Conservation (phyloP, 2,797 vertebrate species). For the Neostethus bicornis region DNA sequence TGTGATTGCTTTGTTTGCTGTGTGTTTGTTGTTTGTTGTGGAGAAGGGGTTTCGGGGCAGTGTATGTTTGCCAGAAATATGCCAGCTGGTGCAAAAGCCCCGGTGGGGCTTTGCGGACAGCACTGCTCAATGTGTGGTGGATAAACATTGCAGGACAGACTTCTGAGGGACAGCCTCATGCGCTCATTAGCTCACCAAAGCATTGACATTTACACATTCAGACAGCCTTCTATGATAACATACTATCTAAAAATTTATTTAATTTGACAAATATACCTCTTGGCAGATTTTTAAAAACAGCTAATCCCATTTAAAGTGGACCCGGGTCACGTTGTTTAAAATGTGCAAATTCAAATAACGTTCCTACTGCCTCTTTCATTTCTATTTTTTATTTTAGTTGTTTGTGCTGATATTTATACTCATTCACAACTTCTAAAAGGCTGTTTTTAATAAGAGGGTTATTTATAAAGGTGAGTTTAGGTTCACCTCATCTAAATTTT, state of each 20-base stretch:
- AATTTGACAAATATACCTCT: background rate
- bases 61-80: slow-evolving; percentile 49
- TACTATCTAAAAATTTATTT: background rate
- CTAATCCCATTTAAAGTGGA: background rate
- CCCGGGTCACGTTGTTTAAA: background rate
- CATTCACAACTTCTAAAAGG: too few relatives aligned
- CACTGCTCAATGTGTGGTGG: slow-evolving; percentile 72
- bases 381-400: too few relatives aligned
- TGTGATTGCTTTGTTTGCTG: slow-evolving; percentile 24
- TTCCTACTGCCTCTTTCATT: too few relatives aligned
- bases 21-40: slow-evolving; percentile 21
- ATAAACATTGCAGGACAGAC: slow-evolving; percentile 69
- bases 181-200: slow-evolving; percentile 26
- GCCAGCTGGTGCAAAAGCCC: slow-evolving; percentile 74
- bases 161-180: slow-evolving; percentile 39
- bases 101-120: slow-evolving; percentile 70
- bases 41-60: slow-evolving; percentile 30
- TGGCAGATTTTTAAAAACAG: background rate
- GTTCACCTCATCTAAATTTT: background rate
- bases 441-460: background rate
- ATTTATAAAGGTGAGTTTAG: background rate
- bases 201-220: slow-evolving; percentile 15
- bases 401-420: too few relatives aligned
- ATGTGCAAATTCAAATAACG: background rate
- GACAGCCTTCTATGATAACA: slow-evolving; percentile 12